Percentiles rank a stretch among this genome's conserved stretches.
Conservation (phyloP, 2,888 invertebrate genomes). For the Stenchaetothrips biformis region DNA sequence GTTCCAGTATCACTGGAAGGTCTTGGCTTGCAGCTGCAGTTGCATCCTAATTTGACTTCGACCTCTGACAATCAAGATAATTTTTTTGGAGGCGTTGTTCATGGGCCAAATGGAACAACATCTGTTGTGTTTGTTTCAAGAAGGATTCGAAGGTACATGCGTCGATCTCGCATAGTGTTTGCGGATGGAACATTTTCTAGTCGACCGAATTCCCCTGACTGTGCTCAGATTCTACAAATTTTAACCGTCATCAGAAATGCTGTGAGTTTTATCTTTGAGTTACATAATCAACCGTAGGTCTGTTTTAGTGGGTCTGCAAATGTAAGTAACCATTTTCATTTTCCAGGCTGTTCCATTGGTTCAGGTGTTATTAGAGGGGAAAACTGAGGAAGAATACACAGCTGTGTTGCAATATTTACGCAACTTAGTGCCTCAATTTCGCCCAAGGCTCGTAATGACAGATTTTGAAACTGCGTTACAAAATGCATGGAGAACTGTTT, state of each 20-base stretch:
- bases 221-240: neutral
- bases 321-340: too few relatives aligned
- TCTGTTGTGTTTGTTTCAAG: neutral
- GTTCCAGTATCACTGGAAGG: neutral
- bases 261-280: neutral
- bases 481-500: neutral
- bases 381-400: neutral
- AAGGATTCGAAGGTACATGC: neutral
- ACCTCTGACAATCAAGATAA: neutral
- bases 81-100: neutral
- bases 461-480: too few relatives aligned
- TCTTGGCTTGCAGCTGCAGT: neutral
- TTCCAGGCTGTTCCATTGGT: neutral
- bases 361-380: neutral
- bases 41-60: neutral
- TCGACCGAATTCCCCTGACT: neutral
- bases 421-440: neutral
- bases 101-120: neutral
- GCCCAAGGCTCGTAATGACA: neutral
- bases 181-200: neutral
- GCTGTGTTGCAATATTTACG: neutral
- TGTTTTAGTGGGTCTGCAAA: too few relatives aligned
- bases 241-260: neutral
- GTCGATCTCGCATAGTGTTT: too few relatives aligned
- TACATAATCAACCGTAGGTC: neutral